Base-by-base conservation (phyloP, 2,797 vertebrate genomes). In the Malurus leucopterus region DNA sequence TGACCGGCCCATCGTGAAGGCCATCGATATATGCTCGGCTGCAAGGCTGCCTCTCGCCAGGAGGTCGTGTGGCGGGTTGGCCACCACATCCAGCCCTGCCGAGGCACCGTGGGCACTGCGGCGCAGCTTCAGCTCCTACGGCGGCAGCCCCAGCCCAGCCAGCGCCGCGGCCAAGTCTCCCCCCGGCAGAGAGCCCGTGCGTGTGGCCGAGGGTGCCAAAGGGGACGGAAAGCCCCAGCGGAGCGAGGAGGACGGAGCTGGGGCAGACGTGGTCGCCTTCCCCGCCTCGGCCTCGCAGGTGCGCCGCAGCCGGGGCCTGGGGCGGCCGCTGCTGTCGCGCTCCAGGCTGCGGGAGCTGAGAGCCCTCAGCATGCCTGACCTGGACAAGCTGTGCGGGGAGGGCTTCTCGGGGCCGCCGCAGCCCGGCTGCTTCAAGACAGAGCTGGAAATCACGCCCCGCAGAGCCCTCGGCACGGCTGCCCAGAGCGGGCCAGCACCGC, bases 331-430 rank as follows among this genome's bases (percentile, higher is more conserved):
- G 0, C 73, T 98, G 54, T 98, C 98, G 30, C 96, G 96, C 79
- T 97, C 97, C 30, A 98, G 98, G 89, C 94, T 99, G 49, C 96
- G 98, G 95, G 98, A 99, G 87, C 96, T 99, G 27, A 96, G 98
- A 54, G 98, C 98, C 10, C 94, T 99, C 80, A 99, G 98, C 88
- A 99, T 99, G 99, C 99, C 99, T 0, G 98, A 99, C 86, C 94
- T 99, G 22, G 98, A 99, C 94, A 99, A 98, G 88, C 96, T 99
- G 19, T 98, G 98, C 15, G 96, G 94, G 1, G 98, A 98, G 55
- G 97, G 98, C 38, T 98, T 98, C 74, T 93, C 96, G 0, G 93
- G 86, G 11, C 93, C 96, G 0, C 77, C 96, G 0, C 89, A 91
- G 4, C 57, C 96, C 0, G 2, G 86, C 15, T 93, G 89, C 70